These are phyloP conservation scores for Pholis gunnellus DNA, from an alignment of 2,113 vertebrate species.

Conservation along the genomic window DNA sequence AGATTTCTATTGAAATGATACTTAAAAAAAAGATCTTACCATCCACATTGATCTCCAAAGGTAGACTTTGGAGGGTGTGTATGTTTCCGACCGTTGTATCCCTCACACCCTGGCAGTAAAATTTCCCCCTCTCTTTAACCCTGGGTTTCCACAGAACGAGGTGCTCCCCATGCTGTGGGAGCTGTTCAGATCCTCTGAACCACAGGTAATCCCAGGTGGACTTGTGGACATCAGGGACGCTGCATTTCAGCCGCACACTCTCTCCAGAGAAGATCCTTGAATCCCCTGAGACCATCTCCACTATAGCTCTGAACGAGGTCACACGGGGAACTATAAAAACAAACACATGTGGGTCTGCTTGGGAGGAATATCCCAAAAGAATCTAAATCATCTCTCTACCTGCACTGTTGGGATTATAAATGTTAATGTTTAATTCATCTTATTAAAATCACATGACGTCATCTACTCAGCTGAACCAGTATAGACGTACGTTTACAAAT, in stretches of 20 bases:
- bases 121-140: constrained; percentile 54
- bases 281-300: constrained; percentile 13
- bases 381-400: rapidly evolving
- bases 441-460: background rate
- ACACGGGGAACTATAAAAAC: background rate
- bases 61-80: constrained; percentile 57
- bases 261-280: constrained; percentile 71
- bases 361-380: rapidly evolving
- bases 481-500: background rate
- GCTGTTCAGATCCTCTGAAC: constrained; percentile 57
- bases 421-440: background rate
- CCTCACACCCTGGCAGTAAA: constrained; percentile 69
- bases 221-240: constrained; percentile 5
- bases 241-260: constrained; percentile 62
- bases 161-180: rapidly evolving
- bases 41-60: constrained; percentile 72
- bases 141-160: constrained; percentile 15
- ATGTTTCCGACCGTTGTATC: background rate
- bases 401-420: background rate
- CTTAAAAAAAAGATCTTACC: constrained; percentile 63
- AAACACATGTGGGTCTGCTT: background rate
- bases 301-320: background rate
- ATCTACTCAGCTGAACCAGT: background rate
- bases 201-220: constrained; percentile 69
- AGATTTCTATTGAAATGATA: background rate